These are phyloP conservation scores for Standfussiana lucernea DNA, from an alignment of 2,888 invertebrate species.

Conservation along the genomic window DNA sequence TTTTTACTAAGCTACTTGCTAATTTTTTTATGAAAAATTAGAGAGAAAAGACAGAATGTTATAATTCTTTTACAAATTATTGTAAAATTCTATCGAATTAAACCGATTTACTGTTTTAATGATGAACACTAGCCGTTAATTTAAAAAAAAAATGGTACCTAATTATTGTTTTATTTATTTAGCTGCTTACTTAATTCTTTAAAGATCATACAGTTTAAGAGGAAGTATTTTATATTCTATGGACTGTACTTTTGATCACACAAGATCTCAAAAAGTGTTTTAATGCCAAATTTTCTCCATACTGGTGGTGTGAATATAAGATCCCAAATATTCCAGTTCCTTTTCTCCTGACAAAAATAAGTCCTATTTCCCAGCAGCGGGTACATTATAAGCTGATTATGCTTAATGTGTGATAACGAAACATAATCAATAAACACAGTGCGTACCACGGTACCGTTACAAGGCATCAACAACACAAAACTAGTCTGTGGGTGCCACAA, in stretches of 20 bases:
- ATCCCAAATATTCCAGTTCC: neutral
- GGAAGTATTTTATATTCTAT: neutral
- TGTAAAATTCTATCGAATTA: too few species aligned
- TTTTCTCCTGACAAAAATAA: neutral
- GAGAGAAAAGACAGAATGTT: too few species aligned
- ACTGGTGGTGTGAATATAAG: too few species aligned
- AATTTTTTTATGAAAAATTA: too few species aligned
- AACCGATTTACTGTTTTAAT: too few species aligned
- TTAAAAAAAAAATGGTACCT: too few species aligned
- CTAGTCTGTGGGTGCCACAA: conserved; percentile 35
- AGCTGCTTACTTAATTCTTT: neutral
- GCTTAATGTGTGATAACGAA: neutral
- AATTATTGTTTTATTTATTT: neutral
- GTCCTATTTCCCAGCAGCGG: neutral
- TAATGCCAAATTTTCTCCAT: too few species aligned
- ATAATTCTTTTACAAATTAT: too few species aligned
- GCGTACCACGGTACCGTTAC: neutral
- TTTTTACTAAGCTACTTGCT: too few species aligned
- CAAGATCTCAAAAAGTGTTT: too few species aligned
- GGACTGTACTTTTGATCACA: neutral
- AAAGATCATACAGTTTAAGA: neutral
- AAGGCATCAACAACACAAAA: neutral
- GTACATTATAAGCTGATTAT: neutral
- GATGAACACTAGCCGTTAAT: too few species aligned
- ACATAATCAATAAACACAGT: neutral